Base-by-base conservation (phyloP, 2,113 vertebrate genomes). In the Apteryx mantelli region DNA sequence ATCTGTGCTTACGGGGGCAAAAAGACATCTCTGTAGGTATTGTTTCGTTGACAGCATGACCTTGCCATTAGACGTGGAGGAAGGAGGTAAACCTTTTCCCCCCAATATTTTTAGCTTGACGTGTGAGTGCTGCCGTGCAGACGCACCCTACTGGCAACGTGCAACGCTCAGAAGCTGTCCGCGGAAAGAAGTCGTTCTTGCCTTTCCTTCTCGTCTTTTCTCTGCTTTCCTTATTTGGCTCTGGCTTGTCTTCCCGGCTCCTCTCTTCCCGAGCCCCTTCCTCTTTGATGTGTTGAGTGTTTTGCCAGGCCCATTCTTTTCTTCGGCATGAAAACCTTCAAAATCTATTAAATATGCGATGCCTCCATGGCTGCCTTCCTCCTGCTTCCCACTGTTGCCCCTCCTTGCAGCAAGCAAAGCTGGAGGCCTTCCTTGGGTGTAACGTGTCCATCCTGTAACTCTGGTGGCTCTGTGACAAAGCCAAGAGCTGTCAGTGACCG, bases 361-460 rank as follows among this genome's bases (percentile, higher is more conserved):
- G 46, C 19, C 19, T 48, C 46, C 8, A 7, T 6, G 1, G 12
- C 7, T 11, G 17, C 15, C 2, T 0, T 32, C 40, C 6, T 63
- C 34, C 3, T 44, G 32, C 24, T 86, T 26, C 40, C 26, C 11
- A 44, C 42, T 30, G 5, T 18, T 3, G 21, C 16, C 21, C 56
- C 40, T 28, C 4, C 2, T 3, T 5, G 22, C 18, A 14, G 18
- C 11, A 28, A 66, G 7, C 10, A 5, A 13, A 52, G 16, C 13
- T 68, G 53, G 52, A 56, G 30, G 46, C 46, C 46, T 48, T 66
- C 38, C 9, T 26, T 32, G 25, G 28, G 65, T 15, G 26, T 19
- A 5, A 11, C 24, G 4, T 18, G 24, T 42, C 28, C 65, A 68
- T 42, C 26, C 11, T 17, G 40, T 17, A 40, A 38, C 5, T 26